A percentile compares a stretch with the other conserved stretches of the same genome.
These are phyloP conservation scores for Macropus fuliginosus DNA, from an alignment of 2,797 vertebrate species.

Conservation along the genomic window DNA sequence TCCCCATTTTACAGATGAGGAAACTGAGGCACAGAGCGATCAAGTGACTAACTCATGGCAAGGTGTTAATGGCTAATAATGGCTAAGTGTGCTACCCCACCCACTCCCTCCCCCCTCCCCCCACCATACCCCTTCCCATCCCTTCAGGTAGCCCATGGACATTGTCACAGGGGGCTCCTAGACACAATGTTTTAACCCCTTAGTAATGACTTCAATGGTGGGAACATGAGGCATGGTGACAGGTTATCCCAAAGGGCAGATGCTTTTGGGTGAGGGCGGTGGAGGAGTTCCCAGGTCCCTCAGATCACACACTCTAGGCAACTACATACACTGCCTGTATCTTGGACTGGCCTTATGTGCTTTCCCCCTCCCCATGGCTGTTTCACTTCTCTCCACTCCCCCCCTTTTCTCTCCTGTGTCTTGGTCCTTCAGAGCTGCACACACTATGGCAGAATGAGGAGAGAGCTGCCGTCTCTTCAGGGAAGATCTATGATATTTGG, in stretches of 20 bases:
- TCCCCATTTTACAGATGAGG: background rate
- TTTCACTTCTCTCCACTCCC: background rate
- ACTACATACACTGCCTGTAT: background rate
- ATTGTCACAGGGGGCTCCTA: background rate
- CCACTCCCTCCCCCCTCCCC: fast-evolving
- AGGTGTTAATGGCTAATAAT: background rate
- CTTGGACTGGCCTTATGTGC: background rate
- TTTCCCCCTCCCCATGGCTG: background rate
- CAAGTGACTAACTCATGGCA: background rate
- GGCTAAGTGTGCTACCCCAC: background rate
- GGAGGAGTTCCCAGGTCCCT: background rate
- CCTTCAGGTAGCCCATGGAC: background rate
- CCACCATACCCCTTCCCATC: background rate
- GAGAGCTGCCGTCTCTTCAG: slow-evolving; percentile 94
- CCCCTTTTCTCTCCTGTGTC: background rate
- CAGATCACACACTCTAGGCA: fast-evolving
- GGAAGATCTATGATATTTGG: slow-evolving; percentile 99
- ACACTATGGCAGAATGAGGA: slow-evolving; percentile 99
- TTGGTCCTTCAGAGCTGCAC: slow-evolving; percentile 91
- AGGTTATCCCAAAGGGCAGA: background rate
- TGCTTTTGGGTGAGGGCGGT: background rate
- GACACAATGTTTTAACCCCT: background rate
- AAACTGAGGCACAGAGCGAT: background rate
- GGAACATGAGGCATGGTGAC: background rate
- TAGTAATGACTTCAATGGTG: background rate